Evolutionary conservation across 2,113 vertebrate genomes (phyloP).

Genomic region (Ophthalmolycus amberensis): DNA sequence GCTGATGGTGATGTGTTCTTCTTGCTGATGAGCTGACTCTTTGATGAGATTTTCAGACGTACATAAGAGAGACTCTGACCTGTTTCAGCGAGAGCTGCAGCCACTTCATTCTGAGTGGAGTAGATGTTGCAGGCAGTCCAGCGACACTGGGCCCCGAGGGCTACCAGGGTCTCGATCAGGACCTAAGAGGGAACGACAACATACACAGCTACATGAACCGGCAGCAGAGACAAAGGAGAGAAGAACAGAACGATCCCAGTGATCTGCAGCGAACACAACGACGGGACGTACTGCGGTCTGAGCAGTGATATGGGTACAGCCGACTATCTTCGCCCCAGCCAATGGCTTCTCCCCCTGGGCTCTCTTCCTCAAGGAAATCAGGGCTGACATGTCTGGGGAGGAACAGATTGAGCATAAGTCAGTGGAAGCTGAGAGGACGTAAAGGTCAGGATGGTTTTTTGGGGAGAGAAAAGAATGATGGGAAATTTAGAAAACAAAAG

Average conservation of each 20-base stretch:
- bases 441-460: conserved; percentile 25
- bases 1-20: neutral
- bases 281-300: conserved; percentile 92
- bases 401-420: conserved; percentile 33
- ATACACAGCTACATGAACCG: neutral
- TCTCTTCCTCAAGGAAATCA: conserved; percentile 97
- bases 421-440: conserved; percentile 6
- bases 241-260: neutral
- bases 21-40: neutral
- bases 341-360: conserved; percentile 98
- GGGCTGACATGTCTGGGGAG: conserved; percentile 96
- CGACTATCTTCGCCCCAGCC: conserved; percentile 97
- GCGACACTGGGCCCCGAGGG: conserved; percentile 96
- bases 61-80: conserved; percentile 73
- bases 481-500: conserved; percentile 23
- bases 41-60: neutral
- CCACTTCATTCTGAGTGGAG: conserved; percentile 98
- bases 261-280: neutral
- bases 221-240: neutral
- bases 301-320: conserved; percentile 98
- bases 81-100: conserved; percentile 93
- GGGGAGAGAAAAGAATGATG: neutral
- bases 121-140: conserved; percentile 99
- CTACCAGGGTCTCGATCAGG: conserved; percentile 96
- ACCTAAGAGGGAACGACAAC: conserved; percentile 81